A percentile compares a stretch with the other conserved stretches of the same genome.
Evolutionary conservation across 2,113 vertebrate genomes (phyloP).

Genomic region (Cyphomyrus discorhynchus): DNA sequence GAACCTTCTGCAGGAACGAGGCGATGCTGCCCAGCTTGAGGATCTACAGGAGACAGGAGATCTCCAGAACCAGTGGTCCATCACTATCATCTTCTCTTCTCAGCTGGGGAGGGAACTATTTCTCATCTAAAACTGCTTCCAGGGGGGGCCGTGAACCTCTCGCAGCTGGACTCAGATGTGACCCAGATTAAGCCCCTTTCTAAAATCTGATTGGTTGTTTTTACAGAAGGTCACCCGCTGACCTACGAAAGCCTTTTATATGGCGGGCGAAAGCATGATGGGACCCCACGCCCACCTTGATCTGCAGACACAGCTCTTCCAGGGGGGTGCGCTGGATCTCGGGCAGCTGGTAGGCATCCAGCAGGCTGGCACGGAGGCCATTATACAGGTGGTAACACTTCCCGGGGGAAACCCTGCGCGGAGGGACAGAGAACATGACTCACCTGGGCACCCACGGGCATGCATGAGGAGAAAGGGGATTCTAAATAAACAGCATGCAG

Average conservation of each 20-base stretch:
- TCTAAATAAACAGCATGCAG: not conserved
- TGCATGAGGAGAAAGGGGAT: not conserved
- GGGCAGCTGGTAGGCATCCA: constrained; percentile 89
- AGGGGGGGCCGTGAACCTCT: not conserved
- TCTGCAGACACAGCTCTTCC: constrained; percentile 94
- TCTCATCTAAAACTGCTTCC: not conserved
- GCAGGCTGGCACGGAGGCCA: constrained; percentile 77
- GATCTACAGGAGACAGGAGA: constrained; percentile 62
- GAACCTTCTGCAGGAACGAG: constrained; percentile 76
- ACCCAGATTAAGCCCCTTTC: not conserved
- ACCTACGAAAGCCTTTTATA: not conserved
- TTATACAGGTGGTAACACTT: constrained; percentile 96
- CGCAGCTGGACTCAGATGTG: not conserved
- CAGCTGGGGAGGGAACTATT: not conserved
- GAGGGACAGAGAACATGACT: constrained; percentile 10
- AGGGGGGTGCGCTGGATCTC: constrained; percentile 92
- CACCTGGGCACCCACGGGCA: not conserved
- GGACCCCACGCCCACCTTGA: constrained; percentile 70
- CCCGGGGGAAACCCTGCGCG: constrained; percentile 82
- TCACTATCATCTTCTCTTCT: not conserved
- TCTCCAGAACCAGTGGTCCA: not conserved
- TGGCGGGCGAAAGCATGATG: not conserved
- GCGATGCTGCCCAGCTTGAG: constrained; percentile 84
- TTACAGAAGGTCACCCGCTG: not conserved
- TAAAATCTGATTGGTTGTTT: not conserved